A percentile compares a stretch with the other conserved stretches of the same genome.
These are phyloP conservation scores for Sarcophaga subvicina DNA, from an alignment of 2,888 invertebrate genomes.

Conservation along the genomic window DNA sequence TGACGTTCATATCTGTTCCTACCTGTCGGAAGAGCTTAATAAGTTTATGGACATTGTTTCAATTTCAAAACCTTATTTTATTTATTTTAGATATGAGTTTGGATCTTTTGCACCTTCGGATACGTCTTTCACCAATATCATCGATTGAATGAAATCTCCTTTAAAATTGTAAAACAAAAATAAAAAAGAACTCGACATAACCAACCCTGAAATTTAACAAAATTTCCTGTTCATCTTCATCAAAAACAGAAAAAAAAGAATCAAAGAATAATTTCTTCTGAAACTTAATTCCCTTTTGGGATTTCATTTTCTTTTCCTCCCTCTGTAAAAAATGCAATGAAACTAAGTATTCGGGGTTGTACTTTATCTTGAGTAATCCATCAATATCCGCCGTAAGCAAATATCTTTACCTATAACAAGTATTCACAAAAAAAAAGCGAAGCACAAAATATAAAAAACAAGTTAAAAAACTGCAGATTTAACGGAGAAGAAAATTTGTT, in stretches of 20 bases:
- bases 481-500: conserved; percentile 64
- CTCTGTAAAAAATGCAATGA: not conserved
- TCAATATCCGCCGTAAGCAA: conserved; percentile 63
- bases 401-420: conserved; percentile 37
- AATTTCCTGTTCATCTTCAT: conserved; percentile 36
- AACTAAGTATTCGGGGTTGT: not conserved
- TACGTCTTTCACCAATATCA: not conserved
- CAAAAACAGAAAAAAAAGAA: not conserved
- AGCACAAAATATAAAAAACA: conserved; percentile 17
- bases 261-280: conserved; percentile 18
- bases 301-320: conserved; percentile 18
- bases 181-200: not conserved
- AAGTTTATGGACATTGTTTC: too few species aligned
- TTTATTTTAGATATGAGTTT: too few species aligned
- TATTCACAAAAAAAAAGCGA: not conserved
- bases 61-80: too few species aligned
- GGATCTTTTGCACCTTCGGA: too few species aligned
- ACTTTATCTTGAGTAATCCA: conserved; percentile 48
- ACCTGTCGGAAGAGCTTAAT: too few species aligned
- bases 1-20: too few species aligned
- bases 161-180: not conserved
- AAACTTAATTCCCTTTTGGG: conserved; percentile 53
- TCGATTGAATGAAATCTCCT: not conserved
- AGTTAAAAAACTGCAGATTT: conserved; percentile 36
- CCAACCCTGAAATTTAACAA: conserved; percentile 9